These are phyloP conservation scores for Phalacrocorax aristotelis DNA, from an alignment of 2,113 vertebrate genomes.

Conservation along the genomic window DNA sequence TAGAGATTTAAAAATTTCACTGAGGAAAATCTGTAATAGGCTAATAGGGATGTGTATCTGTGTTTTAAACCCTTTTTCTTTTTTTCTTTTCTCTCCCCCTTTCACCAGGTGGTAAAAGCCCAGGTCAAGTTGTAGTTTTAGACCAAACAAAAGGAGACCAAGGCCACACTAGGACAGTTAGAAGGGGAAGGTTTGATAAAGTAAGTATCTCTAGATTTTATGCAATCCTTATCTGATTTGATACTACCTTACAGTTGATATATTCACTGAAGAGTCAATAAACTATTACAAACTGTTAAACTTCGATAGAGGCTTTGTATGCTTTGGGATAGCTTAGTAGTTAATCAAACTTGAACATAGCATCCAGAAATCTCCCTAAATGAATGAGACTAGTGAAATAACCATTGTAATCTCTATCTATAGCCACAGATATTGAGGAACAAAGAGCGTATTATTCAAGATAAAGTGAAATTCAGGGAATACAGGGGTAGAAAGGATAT, in stretches of 20 bases:
- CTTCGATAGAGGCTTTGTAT: conserved; percentile 1
- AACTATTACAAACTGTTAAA: background rate
- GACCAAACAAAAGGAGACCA: conserved; percentile 84
- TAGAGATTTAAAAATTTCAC: background rate
- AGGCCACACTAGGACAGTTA: conserved; percentile 81
- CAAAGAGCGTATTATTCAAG: conserved; percentile 80
- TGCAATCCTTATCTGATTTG: background rate
- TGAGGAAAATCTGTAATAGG: background rate
- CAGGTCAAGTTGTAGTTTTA: conserved; percentile 82
- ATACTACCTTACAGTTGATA: background rate
- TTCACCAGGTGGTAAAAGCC: conserved; percentile 84
- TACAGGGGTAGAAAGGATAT: conserved; percentile 84
- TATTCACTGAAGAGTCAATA: background rate
- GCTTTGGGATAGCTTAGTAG: conserved; percentile 10
- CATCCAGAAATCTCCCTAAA: conserved; percentile 58
- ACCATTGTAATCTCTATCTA: conserved; percentile 55
- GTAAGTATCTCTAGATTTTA: conserved; percentile 72
- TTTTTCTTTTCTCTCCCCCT: background rate
- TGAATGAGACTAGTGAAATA: conserved; percentile 63
- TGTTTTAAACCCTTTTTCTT: background rate
- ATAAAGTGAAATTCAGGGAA: conserved; percentile 83
- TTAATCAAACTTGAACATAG: background rate
- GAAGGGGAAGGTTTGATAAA: conserved; percentile 89
- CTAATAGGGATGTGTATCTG: background rate
- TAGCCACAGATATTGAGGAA: conserved; percentile 80